Percentiles rank a stretch among this genome's conserved stretches.
These are phyloP conservation scores for Apotomis turbidana DNA, from an alignment of 2,888 invertebrate genomes.

Conservation along the genomic window DNA sequence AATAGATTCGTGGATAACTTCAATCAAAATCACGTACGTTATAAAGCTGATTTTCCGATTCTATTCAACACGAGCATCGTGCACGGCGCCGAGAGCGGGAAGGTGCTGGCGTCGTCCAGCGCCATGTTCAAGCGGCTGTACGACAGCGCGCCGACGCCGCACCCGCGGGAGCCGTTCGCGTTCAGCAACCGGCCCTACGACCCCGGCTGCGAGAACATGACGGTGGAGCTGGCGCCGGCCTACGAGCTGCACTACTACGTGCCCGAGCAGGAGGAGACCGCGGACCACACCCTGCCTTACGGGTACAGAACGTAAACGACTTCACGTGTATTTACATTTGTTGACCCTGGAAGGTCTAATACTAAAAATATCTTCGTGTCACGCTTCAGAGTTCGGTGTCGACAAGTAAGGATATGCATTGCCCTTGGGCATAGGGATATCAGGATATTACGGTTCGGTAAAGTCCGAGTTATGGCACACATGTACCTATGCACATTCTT, in stretches of 20 bases:
- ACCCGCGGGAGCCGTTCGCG: slow-evolving; percentile 38
- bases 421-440: too few species aligned
- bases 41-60: slow-evolving; percentile 70
- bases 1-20: slow-evolving; percentile 71
- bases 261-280: slow-evolving; percentile 72
- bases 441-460: too few species aligned
- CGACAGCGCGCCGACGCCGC: slow-evolving; percentile 44
- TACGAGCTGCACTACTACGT: slow-evolving; percentile 78
- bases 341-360: too few species aligned
- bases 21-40: slow-evolving; percentile 69
- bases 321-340: background rate
- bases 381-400: too few species aligned
- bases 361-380: too few species aligned
- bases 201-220: slow-evolving; percentile 62
- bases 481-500: too few species aligned
- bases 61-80: slow-evolving; percentile 71
- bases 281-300: slow-evolving; percentile 53
- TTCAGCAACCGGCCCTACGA: slow-evolving; percentile 52
- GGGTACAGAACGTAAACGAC: slow-evolving; percentile 55
- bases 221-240: slow-evolving; percentile 70
- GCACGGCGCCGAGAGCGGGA: slow-evolving; percentile 55
- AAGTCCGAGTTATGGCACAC: too few species aligned
- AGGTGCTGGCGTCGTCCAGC: slow-evolving; percentile 58
- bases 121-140: slow-evolving; percentile 65
- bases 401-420: too few species aligned